Percentiles rank a stretch among this genome's conserved stretches.
These are phyloP conservation scores for Neodiprion lecontei DNA, from an alignment of 1,140 invertebrate species.

Conservation along the genomic window DNA sequence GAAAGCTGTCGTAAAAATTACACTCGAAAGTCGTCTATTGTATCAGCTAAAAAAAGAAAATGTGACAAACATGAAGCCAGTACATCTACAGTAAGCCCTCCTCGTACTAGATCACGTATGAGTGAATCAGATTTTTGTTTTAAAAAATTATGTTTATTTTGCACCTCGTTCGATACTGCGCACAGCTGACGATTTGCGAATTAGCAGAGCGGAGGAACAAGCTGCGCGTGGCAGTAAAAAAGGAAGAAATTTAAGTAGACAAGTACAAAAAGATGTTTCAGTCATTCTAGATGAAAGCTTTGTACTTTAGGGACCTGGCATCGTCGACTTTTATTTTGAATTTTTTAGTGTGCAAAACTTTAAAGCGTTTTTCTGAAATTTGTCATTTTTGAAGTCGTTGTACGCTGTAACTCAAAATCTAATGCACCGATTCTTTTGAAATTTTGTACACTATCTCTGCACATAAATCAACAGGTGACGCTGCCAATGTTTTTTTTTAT, in stretches of 20 bases:
- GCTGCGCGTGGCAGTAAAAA: slow-evolving; percentile 10
- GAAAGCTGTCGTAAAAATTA: too few relatives aligned
- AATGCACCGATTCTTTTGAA: too few relatives aligned
- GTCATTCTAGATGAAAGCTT: slow-evolving; percentile 7
- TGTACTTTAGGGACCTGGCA: slow-evolving; percentile 21
- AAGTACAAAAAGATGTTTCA: slow-evolving; percentile 18
- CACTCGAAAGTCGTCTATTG: too few relatives aligned
- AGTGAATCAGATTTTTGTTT: too few relatives aligned
- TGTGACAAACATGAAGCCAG: too few relatives aligned
- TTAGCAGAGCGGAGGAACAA: not conserved
- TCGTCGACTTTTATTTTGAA: not conserved
- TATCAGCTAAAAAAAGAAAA: too few relatives aligned
- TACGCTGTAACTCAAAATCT: too few relatives aligned
- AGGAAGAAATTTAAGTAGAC: slow-evolving; percentile 8
- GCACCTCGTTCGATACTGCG: not conserved
- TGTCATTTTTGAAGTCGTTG: not conserved
- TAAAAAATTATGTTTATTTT: too few relatives aligned
- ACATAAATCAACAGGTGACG: not conserved
- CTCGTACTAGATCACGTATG: too few relatives aligned
- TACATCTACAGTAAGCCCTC: too few relatives aligned
- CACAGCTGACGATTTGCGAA: not conserved
- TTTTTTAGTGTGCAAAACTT: not conserved
- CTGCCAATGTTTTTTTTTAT: not conserved
- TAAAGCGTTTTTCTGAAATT: too few relatives aligned
- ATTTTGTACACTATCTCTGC: too few relatives aligned